Conservation (phyloP, 1,140 invertebrate species). For the Lamellibrachia luymesi region DNA sequence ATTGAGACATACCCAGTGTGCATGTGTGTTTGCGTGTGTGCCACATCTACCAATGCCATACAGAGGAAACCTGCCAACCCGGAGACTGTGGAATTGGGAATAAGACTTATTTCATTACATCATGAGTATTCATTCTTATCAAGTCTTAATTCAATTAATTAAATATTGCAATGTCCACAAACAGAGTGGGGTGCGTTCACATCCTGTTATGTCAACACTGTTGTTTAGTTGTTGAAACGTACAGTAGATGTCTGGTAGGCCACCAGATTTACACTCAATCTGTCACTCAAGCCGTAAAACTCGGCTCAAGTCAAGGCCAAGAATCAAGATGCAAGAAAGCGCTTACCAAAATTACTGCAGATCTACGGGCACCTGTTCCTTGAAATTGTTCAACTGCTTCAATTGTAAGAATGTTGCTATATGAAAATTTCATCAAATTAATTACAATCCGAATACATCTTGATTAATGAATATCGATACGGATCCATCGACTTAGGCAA, state of each 20-base stretch:
- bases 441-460: neutral
- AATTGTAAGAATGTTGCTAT: neutral
- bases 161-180: no score
- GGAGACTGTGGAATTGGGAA: no score
- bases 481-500: neutral
- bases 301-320: neutral
- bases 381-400: neutral
- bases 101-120: no score
- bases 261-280: neutral
- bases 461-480: neutral
- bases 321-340: neutral
- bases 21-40: no score
- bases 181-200: neutral
- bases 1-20: no score
- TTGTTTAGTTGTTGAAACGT: neutral
- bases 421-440: neutral
- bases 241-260: neutral
- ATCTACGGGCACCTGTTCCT: neutral
- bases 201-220: neutral
- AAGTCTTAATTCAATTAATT: no score
- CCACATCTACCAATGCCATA: no score
- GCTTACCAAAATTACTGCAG: neutral
- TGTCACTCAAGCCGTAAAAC: neutral
- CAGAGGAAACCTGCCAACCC: no score
- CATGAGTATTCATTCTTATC: no score